A percentile compares a stretch with the other conserved stretches of the same genome.
Conservation (phyloP, 1,140 invertebrate species). For the Hormaphis cornu region DNA sequence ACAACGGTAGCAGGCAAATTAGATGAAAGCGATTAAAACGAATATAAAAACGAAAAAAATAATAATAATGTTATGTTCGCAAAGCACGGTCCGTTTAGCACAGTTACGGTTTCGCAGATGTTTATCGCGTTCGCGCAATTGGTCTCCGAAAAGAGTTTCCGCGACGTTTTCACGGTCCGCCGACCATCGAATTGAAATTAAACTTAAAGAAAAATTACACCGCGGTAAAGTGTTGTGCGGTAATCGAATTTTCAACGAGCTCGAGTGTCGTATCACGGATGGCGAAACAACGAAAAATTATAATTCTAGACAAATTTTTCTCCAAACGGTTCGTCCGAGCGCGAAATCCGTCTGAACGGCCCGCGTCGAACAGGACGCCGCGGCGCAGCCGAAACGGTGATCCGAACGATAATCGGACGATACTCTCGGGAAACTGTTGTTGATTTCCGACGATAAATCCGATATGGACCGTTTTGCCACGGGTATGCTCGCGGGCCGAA, state of each 20-base stretch:
- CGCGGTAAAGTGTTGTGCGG: too few relatives aligned
- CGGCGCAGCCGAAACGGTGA: too few relatives aligned
- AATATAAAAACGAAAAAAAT: slow-evolving; percentile 13
- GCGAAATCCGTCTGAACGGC: too few relatives aligned
- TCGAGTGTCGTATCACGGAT: neutral
- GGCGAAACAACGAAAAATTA: neutral
- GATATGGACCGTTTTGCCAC: too few relatives aligned
- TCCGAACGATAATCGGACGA: too few relatives aligned
- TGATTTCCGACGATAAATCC: too few relatives aligned
- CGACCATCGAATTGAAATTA: neutral
- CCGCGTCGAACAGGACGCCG: too few relatives aligned
- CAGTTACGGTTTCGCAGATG: slow-evolving; percentile 5
- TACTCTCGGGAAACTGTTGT: too few relatives aligned
- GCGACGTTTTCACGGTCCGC: neutral
- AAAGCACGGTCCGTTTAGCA: slow-evolving; percentile 19
- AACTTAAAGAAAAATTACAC: neutral
- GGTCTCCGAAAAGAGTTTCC: neutral
- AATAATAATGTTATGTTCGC: slow-evolving; percentile 3
- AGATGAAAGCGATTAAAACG: slow-evolving; percentile 18
- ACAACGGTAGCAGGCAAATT: too few relatives aligned
- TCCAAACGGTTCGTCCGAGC: too few relatives aligned
- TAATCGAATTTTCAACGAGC: slow-evolving; percentile 1
- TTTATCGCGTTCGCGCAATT: slow-evolving; percentile 20
- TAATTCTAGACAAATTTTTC: too few relatives aligned
- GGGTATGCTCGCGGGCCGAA: too few relatives aligned